Evolutionary conservation across 2,888 invertebrate genomes (phyloP).

Genomic region (Cynaeus angustus): DNA sequence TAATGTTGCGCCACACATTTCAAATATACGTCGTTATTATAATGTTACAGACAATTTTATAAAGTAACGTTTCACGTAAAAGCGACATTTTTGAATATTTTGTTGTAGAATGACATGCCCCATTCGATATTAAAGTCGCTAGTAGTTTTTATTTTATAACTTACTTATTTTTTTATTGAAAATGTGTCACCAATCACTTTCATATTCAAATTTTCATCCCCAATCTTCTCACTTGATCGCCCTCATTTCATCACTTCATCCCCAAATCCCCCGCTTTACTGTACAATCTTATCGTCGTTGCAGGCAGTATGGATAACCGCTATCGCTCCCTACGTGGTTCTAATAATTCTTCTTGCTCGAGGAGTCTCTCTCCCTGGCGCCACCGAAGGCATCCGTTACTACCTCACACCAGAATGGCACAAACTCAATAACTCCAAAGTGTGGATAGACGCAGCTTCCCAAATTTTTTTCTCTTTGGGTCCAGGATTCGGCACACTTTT

Average conservation of each 20-base stretch:
- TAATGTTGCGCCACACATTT: not conserved
- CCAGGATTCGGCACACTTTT: slow-evolving; percentile 94
- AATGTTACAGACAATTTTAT: not conserved
- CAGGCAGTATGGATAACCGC: slow-evolving; percentile 97
- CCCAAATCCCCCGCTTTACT: not conserved
- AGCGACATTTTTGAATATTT: not conserved
- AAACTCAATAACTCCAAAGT: slow-evolving; percentile 87
- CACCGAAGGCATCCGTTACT: slow-evolving; percentile 88
- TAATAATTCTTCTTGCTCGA: slow-evolving; percentile 87
- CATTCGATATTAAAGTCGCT: too few relatives aligned
- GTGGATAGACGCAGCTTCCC: slow-evolving; percentile 95
- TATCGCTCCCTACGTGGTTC: slow-evolving; percentile 91
- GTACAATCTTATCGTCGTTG: slow-evolving; percentile 46
- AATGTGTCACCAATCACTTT: not conserved
- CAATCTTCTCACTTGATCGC: slow-evolving; percentile 14
- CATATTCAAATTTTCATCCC: not conserved
- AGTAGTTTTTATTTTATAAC: too few relatives aligned
- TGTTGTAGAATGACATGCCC: not conserved
- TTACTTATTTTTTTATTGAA: not conserved
- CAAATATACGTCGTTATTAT: slow-evolving; percentile 2
- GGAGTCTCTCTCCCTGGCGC: slow-evolving; percentile 92
- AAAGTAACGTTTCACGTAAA: not conserved
- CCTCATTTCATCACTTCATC: not conserved
- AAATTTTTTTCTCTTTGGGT: slow-evolving; percentile 94
- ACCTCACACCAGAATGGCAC: slow-evolving; percentile 92